Evolutionary conservation across 1,140 invertebrate species (phyloP).

Genomic region (Coptotermes formosanus): DNA sequence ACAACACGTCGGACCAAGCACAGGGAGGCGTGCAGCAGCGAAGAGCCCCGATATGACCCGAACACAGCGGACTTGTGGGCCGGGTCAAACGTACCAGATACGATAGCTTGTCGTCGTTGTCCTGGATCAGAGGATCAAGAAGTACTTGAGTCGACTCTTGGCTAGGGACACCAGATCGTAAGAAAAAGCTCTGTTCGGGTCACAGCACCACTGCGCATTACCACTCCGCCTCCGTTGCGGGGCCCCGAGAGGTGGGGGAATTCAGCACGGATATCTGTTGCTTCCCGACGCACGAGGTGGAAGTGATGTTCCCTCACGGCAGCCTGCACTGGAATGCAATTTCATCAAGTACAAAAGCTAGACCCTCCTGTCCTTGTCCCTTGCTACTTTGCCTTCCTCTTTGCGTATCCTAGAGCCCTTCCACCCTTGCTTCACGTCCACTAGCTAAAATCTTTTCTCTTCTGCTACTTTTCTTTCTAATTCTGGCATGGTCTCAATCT

Average conservation of each 20-base stretch:
- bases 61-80: neutral
- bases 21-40: neutral
- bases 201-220: neutral
- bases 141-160: constrained; percentile 15
- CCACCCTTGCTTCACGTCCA: neutral
- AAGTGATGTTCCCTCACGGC: constrained; percentile 29
- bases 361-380: neutral
- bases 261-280: constrained; percentile 24
- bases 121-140: neutral
- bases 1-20: neutral
- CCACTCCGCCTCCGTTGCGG: neutral
- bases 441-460: constrained; percentile 7
- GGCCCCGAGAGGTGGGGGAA: neutral
- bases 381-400: neutral
- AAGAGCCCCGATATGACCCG: neutral
- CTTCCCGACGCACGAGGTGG: constrained; percentile 26
- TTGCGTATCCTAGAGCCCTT: neutral
- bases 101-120: neutral
- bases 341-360: constrained; percentile 22
- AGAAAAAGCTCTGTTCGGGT: neutral
- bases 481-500: neutral
- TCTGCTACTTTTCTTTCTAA: neutral
- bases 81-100: neutral
- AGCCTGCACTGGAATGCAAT: constrained; percentile 31
- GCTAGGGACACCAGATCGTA: neutral